Conservation (phyloP, 2,113 vertebrate genomes). For the Chrysemys picta region DNA sequence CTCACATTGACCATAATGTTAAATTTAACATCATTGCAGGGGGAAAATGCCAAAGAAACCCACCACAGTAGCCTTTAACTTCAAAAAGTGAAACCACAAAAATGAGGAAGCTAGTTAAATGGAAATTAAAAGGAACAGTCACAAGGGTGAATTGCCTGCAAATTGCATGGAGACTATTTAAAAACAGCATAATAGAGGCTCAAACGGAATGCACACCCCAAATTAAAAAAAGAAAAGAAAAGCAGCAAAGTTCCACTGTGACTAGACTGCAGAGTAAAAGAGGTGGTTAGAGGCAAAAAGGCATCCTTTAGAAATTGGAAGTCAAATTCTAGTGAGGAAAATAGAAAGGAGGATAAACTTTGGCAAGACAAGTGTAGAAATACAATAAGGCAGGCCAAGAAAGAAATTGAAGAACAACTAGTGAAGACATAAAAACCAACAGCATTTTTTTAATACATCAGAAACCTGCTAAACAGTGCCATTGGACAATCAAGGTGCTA, state of each 20-base stretch:
- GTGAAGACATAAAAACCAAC: no score
- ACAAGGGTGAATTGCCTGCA: no score
- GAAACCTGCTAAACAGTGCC: no score
- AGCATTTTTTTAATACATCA: no score
- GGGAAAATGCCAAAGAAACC: no score
- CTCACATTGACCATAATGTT: no score
- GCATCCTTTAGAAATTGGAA: not conserved
- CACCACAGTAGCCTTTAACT: no score
- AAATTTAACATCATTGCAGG: no score
- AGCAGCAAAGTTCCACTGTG: not conserved
- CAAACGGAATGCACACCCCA: not conserved
- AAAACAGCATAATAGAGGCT: not conserved
- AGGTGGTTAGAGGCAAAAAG: not conserved
- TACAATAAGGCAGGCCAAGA: not conserved
- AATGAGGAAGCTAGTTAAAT: no score
- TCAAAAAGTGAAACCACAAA: no score
- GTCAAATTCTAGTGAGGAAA: not conserved
- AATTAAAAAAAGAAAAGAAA: not conserved
- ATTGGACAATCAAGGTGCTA: no score
- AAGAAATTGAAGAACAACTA: not conserved
- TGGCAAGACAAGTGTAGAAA: not conserved
- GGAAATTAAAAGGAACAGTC: no score
- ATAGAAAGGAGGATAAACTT: not conserved
- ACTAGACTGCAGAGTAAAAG: not conserved
- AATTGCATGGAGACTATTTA: not conserved